Evolutionary conservation across 2,797 vertebrate species (phyloP), one percentile per base, ranked within the genome.

Genomic region (Muscicapa striata): DNA sequence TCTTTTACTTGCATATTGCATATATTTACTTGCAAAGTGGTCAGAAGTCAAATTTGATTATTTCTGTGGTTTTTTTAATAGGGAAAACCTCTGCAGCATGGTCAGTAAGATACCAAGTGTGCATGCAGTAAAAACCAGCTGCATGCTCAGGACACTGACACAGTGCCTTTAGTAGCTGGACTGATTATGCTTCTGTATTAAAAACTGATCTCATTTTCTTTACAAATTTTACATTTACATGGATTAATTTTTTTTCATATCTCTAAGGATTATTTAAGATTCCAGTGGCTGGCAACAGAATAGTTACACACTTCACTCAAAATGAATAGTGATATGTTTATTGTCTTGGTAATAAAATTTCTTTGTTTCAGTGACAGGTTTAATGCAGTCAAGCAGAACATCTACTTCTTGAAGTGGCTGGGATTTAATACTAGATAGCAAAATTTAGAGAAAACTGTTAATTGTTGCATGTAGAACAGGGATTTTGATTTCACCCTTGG

Each of bases 111-210:
- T 48, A 38, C 0, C 6, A n/a, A 61, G 46, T 32, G 18, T 83
- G 17, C 17, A 4, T 38, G 19, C 36, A 10, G 13, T 64, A 55
- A 54, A 43, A 61, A 22, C 0, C 0, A 6, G 10, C 43, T 82
- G 11, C 2, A 0, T 38, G 11, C 18, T 93, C 21, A 19, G 36
- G 48, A 57, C 15, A 26, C 26, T 74, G 45, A 32, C 13, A n/a
- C 6, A 52, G 1, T 40, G 14, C 10, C 6, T 75, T 78, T 40
- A 59, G 32, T 67, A 79, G 16, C 68, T 84, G 75, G 20, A 52
- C 34, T 69, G 19, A 32, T 43, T 45, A 27, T 7, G 23, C 76
- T 67, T 68, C 48, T 62, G 64, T 68, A 30, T 76, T 70, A 82
- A 41, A 34, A 77, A 57, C 18, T 82, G 29, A 16, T 23, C 32